phyloP scores from a whole-genome alignment of 2,797 vertebrate species.

The Argyrosomus regius region DNA sequence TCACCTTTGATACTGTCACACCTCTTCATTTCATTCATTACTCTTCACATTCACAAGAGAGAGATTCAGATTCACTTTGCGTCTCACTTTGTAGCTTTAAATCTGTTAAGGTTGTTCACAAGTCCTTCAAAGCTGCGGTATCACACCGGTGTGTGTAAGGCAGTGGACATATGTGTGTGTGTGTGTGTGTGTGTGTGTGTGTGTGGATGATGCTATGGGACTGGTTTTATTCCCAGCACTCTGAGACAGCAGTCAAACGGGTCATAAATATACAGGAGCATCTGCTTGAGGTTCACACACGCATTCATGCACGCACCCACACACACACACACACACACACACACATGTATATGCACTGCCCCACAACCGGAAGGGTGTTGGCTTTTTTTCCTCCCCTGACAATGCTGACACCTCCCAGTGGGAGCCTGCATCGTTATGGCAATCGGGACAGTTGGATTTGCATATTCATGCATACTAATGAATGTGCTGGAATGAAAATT shows the following conservation, averaged over 20 bases:
- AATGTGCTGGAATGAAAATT: slow-evolving; percentile 71
- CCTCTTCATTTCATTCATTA: slow-evolving; percentile 53
- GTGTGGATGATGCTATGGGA: slow-evolving; percentile 44
- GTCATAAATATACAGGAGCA: slow-evolving; percentile 85
- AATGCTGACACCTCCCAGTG: slow-evolving; percentile 78
- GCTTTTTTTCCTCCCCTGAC: slow-evolving; percentile 73
- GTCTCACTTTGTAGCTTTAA: slow-evolving; percentile 40
- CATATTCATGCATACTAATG: slow-evolving; percentile 83
- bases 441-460: slow-evolving; percentile 80
- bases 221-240: slow-evolving; percentile 63
- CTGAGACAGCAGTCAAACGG: slow-evolving; percentile 73
- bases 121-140: slow-evolving; percentile 48
- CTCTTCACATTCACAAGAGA: slow-evolving; percentile 34
- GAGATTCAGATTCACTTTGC: slow-evolving; percentile 43
- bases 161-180: slow-evolving; percentile 8
- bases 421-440: slow-evolving; percentile 69
- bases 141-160: background rate
- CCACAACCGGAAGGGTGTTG: slow-evolving; percentile 74
- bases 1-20: slow-evolving; percentile 49
- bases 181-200: slow-evolving; percentile 19
- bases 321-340: slow-evolving; percentile 17
- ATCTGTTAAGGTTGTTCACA: slow-evolving; percentile 50
- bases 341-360: slow-evolving; percentile 31
- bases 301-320: slow-evolving; percentile 29
- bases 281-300: slow-evolving; percentile 69